Percentiles rank a stretch among this genome's conserved stretches.
Evolutionary conservation across 2,113 vertebrate genomes (phyloP).

Genomic region (Panurus biarmicus): DNA sequence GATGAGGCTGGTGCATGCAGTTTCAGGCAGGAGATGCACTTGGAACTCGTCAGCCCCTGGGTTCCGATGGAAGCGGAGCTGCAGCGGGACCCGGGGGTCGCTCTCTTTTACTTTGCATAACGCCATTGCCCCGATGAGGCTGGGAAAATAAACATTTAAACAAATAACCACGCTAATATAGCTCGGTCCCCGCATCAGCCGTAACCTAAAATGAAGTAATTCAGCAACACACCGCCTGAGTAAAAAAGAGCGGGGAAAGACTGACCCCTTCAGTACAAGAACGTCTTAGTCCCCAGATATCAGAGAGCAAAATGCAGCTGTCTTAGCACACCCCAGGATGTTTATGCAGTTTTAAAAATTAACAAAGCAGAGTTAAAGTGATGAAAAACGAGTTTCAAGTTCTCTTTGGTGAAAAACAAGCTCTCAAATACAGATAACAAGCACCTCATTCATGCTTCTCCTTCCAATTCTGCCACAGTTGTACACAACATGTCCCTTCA

Average conservation of each 20-base stretch:
- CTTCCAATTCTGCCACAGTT: neutral
- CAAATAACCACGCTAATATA: neutral
- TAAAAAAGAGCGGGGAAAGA: neutral
- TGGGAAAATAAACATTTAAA: neutral
- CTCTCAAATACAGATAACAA: neutral
- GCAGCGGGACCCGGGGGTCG: neutral
- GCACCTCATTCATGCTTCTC: neutral
- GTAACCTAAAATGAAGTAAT: neutral
- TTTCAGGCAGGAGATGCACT: neutral
- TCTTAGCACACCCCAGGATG: neutral
- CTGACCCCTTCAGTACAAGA: slow-evolving; percentile 46
- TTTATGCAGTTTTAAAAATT: neutral
- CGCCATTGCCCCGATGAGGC: neutral
- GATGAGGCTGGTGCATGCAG: neutral
- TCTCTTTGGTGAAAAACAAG: neutral
- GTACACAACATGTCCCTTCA: neutral
- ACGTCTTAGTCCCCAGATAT: neutral
- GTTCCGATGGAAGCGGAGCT: neutral
- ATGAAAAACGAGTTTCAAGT: neutral
- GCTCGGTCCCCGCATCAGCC: neutral
- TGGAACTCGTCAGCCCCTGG: neutral
- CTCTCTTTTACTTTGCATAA: neutral
- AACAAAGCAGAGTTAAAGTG: neutral
- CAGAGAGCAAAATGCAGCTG: neutral
- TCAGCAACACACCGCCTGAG: neutral